Base-by-base conservation (phyloP, 2,888 invertebrate species). In the Embidobia sp. region DNA sequence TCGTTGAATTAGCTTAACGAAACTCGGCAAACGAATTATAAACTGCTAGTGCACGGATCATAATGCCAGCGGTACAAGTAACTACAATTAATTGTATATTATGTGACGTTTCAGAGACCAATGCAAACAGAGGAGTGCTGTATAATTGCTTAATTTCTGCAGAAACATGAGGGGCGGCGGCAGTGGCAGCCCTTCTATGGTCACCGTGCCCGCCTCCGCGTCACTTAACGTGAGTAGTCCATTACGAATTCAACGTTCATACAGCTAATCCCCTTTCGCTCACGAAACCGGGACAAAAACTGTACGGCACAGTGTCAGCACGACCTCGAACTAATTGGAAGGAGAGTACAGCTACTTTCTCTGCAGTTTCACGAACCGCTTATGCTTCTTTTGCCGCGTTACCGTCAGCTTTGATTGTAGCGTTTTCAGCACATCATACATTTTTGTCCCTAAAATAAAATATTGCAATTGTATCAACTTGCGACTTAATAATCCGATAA, bases 141-240 rank as follows among this genome's bases (percentile, higher is more conserved):
- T 19, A 35, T 73, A 77, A 73, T 77, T 73, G 64, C 69, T 74
- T 78, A 74, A 72, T 77, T 76, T 59, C 37, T 55, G 49, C 69
- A 35, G 51, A 69, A 80, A 51, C 61, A 85, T 85, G 85, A 85
- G 83, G 83, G 86, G 84, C 79, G 85, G 84, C 75, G 83, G 81
- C 57, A 79, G 77, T 29, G 83, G 83, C 73, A 83, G 82, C 75
- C 82, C 84, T 59, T 79, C 81, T 63, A 82, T 84, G 82, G 83
- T 86, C 77, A 85, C 83, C 66, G 82, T 86, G 18, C 86, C 87
- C 69, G 84, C 85, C 80, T 86, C 87, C 46, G 80, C 84, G 57
- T 86, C 86, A 26, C 79, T 86, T 35, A 86, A 84, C 70, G 87
- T 87, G 78, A 86, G 87, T 86, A 72, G 55, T 70, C 69, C 79